These are phyloP conservation scores for Idaea dimidiata DNA, from an alignment of 2,888 invertebrate species.

Conservation along the genomic window DNA sequence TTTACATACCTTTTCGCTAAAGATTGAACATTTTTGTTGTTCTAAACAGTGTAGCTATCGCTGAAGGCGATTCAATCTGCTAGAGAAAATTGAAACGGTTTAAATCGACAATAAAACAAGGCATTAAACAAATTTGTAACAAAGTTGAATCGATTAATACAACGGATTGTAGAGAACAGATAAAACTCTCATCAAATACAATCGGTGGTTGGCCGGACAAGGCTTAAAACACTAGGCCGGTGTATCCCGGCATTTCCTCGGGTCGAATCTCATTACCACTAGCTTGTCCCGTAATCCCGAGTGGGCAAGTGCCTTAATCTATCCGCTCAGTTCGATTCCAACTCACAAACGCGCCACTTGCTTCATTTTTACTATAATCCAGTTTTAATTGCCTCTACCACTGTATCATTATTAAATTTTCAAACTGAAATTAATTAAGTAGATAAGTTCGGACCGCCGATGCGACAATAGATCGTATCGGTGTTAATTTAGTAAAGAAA, in stretches of 20 bases:
- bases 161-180: constrained; percentile 63
- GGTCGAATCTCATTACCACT: constrained; percentile 78
- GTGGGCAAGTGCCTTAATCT: constrained; percentile 73
- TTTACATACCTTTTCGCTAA: neutral
- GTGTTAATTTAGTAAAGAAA: constrained; percentile 69
- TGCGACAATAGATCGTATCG: constrained; percentile 71
- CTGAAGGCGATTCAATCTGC: constrained; percentile 23
- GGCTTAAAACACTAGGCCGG: constrained; percentile 73
- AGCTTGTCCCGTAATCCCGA: constrained; percentile 70
- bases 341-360: constrained; percentile 70
- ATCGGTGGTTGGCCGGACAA: constrained; percentile 71
- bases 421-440: constrained; percentile 69
- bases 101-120: constrained; percentile 33
- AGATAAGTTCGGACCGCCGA: constrained; percentile 64
- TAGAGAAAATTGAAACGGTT: constrained; percentile 24
- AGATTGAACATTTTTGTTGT: constrained; percentile 2
- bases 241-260: constrained; percentile 68
- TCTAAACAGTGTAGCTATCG: constrained; percentile 25
- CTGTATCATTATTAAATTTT: constrained; percentile 65
- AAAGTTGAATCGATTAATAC: constrained; percentile 60
- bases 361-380: constrained; percentile 77
- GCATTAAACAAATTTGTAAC: constrained; percentile 55
- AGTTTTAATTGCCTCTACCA: constrained; percentile 71
- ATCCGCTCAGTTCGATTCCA: constrained; percentile 68
- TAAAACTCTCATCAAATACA: constrained; percentile 78